Conservation (phyloP, 2,113 vertebrate species). For the Danionella cerebrum region DNA sequence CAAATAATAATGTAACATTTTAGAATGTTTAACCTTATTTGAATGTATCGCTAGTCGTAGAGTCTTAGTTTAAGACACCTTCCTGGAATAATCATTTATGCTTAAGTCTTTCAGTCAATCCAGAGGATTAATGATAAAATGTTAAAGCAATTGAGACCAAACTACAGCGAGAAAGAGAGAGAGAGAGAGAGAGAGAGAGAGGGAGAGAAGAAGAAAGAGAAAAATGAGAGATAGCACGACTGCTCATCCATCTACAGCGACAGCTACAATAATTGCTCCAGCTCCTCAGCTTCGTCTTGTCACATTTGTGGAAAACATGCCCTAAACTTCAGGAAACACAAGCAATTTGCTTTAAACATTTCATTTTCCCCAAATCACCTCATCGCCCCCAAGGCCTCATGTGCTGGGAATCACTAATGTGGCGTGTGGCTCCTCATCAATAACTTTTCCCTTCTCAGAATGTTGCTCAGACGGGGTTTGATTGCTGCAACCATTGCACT, state of each 20-base stretch:
- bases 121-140: conserved; percentile 13
- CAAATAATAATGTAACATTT: neutral
- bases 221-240: neutral
- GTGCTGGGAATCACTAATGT: neutral
- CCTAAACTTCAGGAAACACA: conserved; percentile 16
- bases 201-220: neutral
- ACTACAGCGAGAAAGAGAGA: neutral
- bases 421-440: conserved; percentile 8
- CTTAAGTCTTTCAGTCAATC: neutral
- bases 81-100: neutral
- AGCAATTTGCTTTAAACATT: conserved; percentile 27
- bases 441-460: neutral
- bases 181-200: neutral
- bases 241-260: conserved; percentile 27
- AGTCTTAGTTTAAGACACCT: neutral
- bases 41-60: neutral
- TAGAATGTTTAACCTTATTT: neutral
- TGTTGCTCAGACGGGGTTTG: conserved; percentile 19
- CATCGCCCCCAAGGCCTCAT: neutral
- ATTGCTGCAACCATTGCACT: neutral
- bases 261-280: conserved; percentile 27
- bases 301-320: conserved; percentile 15
- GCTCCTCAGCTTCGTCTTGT: conserved; percentile 5
- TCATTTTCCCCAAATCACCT: conserved; percentile 16
- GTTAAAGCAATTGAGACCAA: neutral